Evolutionary conservation across 2,888 invertebrate genomes (phyloP).

Genomic region (Pseudococcus jackbeardsleyi): DNA sequence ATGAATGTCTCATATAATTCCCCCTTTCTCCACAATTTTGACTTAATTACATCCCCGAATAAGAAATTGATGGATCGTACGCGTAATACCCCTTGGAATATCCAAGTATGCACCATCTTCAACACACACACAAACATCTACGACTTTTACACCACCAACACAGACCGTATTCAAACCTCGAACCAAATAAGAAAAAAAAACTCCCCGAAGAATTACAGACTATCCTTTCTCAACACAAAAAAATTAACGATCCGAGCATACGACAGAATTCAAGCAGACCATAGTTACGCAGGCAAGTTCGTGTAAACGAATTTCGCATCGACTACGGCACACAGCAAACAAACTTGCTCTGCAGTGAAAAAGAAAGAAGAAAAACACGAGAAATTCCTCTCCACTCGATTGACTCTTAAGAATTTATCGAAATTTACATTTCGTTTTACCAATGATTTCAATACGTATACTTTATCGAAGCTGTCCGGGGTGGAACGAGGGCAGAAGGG

Average conservation of each 20-base stretch:
- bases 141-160: not conserved
- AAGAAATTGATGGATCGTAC: too few relatives aligned
- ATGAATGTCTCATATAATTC: too few relatives aligned
- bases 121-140: too few relatives aligned
- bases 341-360: not conserved
- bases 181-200: not conserved
- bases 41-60: too few relatives aligned
- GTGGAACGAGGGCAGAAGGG: not conserved
- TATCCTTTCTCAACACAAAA: not conserved
- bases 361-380: not conserved
- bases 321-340: not conserved
- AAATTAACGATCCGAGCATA: not conserved
- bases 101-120: too few relatives aligned
- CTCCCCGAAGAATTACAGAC: not conserved
- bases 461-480: not conserved
- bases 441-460: not conserved
- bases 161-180: not conserved
- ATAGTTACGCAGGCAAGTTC: not conserved
- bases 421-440: conserved; percentile 6
- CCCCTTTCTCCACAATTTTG: too few relatives aligned
- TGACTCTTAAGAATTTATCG: conserved; percentile 1
- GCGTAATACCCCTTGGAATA: too few relatives aligned
- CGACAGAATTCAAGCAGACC: not conserved
- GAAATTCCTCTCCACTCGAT: conserved; percentile 1
- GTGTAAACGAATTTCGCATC: not conserved